Evolutionary conservation across 2,113 vertebrate species (phyloP).

Genomic region (Paracyprichromis sp.): DNA sequence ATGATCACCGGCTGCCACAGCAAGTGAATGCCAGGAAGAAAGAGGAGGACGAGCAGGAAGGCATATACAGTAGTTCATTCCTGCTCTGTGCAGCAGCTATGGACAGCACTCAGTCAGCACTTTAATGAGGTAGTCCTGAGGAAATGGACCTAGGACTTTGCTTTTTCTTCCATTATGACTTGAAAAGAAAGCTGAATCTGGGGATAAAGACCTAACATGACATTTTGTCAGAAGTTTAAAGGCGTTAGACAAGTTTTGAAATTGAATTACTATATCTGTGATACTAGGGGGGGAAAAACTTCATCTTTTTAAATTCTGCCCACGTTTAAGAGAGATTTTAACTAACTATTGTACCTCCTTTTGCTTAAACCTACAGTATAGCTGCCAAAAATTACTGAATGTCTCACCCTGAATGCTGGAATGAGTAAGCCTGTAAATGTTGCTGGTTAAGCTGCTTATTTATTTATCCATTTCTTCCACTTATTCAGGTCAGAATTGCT

Average conservation of each 20-base stretch:
- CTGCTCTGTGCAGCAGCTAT: not conserved
- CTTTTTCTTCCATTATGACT: not conserved
- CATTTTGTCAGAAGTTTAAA: not conserved
- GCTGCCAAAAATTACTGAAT: not conserved
- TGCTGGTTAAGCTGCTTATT: not conserved
- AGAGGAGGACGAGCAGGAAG: not conserved
- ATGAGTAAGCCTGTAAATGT: not conserved
- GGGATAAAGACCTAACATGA: not conserved
- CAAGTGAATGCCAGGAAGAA: slow-evolving; percentile 32
- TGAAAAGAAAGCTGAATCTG: not conserved
- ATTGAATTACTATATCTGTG: not conserved
- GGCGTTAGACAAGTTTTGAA: not conserved
- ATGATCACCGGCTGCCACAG: slow-evolving; percentile 48
- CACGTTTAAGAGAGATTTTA: not conserved
- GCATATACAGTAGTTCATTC: slow-evolving; percentile 3
- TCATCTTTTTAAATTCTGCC: not conserved
- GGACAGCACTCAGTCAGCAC: not conserved
- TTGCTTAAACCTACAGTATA: not conserved
- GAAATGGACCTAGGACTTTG: not conserved
- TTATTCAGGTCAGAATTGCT: not conserved
- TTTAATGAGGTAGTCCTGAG: not conserved
- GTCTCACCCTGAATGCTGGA: not conserved
- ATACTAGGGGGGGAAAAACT: not conserved
- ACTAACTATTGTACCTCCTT: not conserved
- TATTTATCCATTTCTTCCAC: not conserved